Conservation (phyloP, 2,888 invertebrate species). For the Nysson spinosus region DNA sequence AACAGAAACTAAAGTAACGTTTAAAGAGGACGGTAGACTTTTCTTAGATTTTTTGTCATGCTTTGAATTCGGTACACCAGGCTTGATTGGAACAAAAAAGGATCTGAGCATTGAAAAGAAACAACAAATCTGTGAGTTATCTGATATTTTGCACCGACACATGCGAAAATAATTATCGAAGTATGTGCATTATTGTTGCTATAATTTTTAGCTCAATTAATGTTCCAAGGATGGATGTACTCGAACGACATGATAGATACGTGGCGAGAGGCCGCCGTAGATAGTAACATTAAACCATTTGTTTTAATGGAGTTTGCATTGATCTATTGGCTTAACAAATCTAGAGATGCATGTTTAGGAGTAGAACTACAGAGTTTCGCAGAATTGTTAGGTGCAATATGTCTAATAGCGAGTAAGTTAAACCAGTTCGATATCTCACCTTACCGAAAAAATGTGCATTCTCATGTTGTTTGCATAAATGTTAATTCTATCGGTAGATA, state of each 20-base stretch:
- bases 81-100: conserved; percentile 75
- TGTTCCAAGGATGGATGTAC: conserved; percentile 76
- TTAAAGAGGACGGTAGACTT: conserved; percentile 69
- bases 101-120: conserved; percentile 74
- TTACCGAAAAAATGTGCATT: no score
- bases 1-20: conserved; percentile 67
- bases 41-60: conserved; percentile 74
- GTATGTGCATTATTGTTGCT: no score
- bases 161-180: background rate
- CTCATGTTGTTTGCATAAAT: background rate
- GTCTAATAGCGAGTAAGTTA: conserved; percentile 80
- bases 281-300: conserved; percentile 80
- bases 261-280: conserved; percentile 75
- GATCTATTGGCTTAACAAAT: conserved; percentile 83
- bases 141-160: background rate
- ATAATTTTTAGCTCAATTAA: conserved; percentile 70
- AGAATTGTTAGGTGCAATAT: conserved; percentile 82
- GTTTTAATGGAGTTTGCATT: conserved; percentile 86
- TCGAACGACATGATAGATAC: conserved; percentile 71
- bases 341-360: conserved; percentile 77
- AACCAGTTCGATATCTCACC: no score
- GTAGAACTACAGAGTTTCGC: conserved; percentile 85
- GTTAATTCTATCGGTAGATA: conserved; percentile 56
- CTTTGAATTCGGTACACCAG: conserved; percentile 70
- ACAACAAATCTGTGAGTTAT: conserved; percentile 72